phyloP scores from a whole-genome alignment of 37 sponge, comb jelly and placozoan species.

The Chondrosia reniformis region DNA sequence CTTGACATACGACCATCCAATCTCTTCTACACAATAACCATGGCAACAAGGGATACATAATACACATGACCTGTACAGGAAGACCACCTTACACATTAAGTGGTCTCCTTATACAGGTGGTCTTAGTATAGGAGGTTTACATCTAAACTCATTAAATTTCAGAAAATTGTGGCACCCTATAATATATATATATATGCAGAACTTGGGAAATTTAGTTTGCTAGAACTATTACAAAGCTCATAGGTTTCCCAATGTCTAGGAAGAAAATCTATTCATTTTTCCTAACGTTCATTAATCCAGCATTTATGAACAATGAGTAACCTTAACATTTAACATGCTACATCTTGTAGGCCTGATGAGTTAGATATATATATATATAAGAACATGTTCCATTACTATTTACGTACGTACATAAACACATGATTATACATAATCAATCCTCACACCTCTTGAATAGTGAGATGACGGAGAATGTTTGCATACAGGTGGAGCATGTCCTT shows the following conservation, averaged over 20 bases:
- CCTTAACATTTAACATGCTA: too few species aligned
- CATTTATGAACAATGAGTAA: slow-evolving; percentile 7
- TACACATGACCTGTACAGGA: background rate
- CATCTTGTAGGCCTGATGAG: background rate
- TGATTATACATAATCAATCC: slow-evolving; percentile 3
- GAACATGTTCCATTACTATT: slow-evolving; percentile 15
- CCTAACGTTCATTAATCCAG: too few species aligned
- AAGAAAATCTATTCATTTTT: too few species aligned
- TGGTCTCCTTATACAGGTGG: too few species aligned
- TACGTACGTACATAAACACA: slow-evolving; percentile 32
- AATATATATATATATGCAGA: too few species aligned
- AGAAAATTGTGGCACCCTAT: too few species aligned
- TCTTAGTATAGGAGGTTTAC: too few species aligned
- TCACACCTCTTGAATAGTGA: slow-evolving; percentile 16
- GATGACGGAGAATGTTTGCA: slow-evolving; percentile 2
- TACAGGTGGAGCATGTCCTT: slow-evolving; percentile 19
- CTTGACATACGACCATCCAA: background rate
- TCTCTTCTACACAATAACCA: slow-evolving; percentile 5
- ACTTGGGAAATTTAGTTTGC: too few species aligned
- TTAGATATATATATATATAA: slow-evolving; percentile 5
- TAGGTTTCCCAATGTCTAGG: too few species aligned
- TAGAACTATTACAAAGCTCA: too few species aligned
- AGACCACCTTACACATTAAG: slow-evolving; percentile 2
- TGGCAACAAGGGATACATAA: background rate
- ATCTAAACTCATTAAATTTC: too few species aligned